Evolutionary conservation across 2,888 invertebrate species (phyloP).

Genomic region (Metellina segmentata): DNA sequence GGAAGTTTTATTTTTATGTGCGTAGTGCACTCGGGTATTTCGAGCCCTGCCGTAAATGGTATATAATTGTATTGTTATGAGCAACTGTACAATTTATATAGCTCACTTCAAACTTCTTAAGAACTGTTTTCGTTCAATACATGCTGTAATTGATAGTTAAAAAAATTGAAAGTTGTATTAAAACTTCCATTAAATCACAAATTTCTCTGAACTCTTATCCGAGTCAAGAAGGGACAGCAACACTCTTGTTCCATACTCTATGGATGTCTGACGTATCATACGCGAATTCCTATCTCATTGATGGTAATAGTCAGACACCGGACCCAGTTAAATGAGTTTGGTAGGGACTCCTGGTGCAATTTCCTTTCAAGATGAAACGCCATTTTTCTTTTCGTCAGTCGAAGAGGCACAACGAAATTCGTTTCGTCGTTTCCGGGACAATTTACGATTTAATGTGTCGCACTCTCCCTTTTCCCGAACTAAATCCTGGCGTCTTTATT

Average conservation of each 20-base stretch:
- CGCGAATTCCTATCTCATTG: not conserved
- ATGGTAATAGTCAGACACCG: slow-evolving; percentile 1
- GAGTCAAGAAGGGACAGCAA: not conserved
- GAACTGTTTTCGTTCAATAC: too few species aligned
- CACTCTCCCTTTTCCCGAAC: not conserved
- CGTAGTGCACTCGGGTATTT: too few species aligned
- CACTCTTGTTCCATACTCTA: not conserved
- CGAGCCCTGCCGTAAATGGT: too few species aligned
- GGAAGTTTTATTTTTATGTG: too few species aligned
- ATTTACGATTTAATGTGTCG: slow-evolving; percentile 19
- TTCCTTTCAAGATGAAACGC: slow-evolving; percentile 24
- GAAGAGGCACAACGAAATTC: slow-evolving; percentile 1
- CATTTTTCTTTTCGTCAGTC: slow-evolving; percentile 11
- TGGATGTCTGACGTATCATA: not conserved
- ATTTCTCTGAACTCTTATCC: not conserved
- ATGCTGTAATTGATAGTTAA: too few species aligned
- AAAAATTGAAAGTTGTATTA: too few species aligned
- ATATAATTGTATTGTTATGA: too few species aligned
- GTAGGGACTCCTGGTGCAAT: slow-evolving; percentile 19
- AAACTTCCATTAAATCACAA: not conserved
- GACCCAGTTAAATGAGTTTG: slow-evolving; percentile 31
- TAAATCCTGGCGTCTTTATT: not conserved
- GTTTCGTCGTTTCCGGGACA: slow-evolving; percentile 32
- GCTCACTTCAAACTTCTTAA: too few species aligned
- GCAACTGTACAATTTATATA: too few species aligned